A percentile compares a stretch with the other conserved stretches of the same genome.
Conservation (phyloP, 2,888 invertebrate genomes). For the Polyommatus icarus region DNA sequence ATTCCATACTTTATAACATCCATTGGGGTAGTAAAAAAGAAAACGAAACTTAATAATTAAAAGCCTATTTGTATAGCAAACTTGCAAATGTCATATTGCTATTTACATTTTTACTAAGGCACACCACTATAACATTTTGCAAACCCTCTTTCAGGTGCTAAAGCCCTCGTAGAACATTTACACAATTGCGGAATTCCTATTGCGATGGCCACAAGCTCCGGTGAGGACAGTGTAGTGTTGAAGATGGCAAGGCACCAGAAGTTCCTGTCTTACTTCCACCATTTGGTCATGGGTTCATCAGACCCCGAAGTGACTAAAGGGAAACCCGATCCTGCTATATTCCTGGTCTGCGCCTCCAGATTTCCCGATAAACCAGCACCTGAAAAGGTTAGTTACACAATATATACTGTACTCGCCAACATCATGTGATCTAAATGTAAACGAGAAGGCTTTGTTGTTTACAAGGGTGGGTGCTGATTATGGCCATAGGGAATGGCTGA, state of each 20-base stretch:
- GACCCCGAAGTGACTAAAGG: slow-evolving; percentile 92
- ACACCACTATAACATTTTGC: background rate
- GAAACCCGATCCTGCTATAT: slow-evolving; percentile 94
- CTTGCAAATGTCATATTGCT: background rate
- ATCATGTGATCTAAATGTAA: background rate
- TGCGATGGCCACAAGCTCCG: slow-evolving; percentile 92
- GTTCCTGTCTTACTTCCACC: slow-evolving; percentile 84
- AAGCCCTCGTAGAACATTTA: slow-evolving; percentile 87
- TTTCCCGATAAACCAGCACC: slow-evolving; percentile 85
- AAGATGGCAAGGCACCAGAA: slow-evolving; percentile 85
- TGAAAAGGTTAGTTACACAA: slow-evolving; percentile 66
- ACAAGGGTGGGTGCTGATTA: too few relatives aligned
- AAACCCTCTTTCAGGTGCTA: slow-evolving; percentile 82
- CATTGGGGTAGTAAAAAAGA: background rate
- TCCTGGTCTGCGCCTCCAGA: slow-evolving; percentile 86
- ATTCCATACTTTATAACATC: too few relatives aligned
- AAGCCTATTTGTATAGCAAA: background rate
- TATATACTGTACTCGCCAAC: too few relatives aligned
- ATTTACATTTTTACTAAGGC: background rate
- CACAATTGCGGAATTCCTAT: slow-evolving; percentile 87
- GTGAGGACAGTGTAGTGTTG: slow-evolving; percentile 84
- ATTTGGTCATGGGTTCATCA: slow-evolving; percentile 88
- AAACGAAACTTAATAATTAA: too few relatives aligned
- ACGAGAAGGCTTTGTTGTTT: too few relatives aligned
- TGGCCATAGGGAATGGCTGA: too few relatives aligned